phyloP scores from a whole-genome alignment of 2,797 vertebrate genomes.

The Brotogeris chrysoptera region DNA sequence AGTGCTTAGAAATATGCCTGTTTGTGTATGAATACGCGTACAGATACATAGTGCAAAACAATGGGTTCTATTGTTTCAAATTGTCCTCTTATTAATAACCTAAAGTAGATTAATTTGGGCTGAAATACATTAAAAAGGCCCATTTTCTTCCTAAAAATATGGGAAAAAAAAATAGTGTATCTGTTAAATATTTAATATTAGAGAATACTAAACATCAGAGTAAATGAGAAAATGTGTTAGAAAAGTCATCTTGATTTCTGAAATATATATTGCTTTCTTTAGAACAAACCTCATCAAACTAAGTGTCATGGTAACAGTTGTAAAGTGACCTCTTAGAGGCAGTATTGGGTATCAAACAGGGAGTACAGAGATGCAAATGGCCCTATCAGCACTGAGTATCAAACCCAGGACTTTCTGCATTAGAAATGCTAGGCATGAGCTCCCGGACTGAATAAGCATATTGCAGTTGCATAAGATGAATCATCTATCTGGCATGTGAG shows the following conservation, averaged over 20 bases:
- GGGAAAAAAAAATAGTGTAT: not conserved
- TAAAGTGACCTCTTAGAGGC: conserved; percentile 7
- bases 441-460: not conserved
- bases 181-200: not conserved
- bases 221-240: not conserved
- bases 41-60: not conserved
- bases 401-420: not conserved
- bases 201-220: not conserved
- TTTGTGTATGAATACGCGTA: not conserved
- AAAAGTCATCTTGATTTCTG: not conserved
- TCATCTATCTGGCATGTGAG: not conserved
- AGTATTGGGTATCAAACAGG: not conserved
- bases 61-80: not conserved
- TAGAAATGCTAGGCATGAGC: not conserved
- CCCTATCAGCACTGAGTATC: conserved; percentile 2
- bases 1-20: not conserved
- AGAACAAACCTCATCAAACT: not conserved
- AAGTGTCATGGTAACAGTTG: not conserved
- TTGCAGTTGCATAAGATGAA: not conserved
- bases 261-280: not conserved
- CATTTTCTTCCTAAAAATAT: not conserved
- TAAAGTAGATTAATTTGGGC: not conserved
- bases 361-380: not conserved
- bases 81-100: not conserved
- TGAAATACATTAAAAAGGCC: not conserved